Evolutionary conservation across 2,797 vertebrate genomes (phyloP), one percentile per base, ranked within the genome.

Genomic region (Chaetophractus vellerosus): DNA sequence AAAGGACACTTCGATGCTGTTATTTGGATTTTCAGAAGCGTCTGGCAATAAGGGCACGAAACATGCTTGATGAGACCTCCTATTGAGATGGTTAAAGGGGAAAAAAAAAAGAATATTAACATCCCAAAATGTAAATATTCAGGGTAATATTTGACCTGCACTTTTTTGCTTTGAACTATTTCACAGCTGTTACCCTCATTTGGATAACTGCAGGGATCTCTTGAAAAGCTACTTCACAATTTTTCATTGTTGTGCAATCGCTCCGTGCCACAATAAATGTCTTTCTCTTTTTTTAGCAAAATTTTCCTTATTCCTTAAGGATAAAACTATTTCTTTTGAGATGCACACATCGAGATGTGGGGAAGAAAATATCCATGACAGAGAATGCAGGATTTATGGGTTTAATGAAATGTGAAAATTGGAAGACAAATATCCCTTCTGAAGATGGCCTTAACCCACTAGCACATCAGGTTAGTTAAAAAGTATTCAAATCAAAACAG

Each of bases 381-480:
- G 72, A 91, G 48, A 92, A 82, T 6, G 24, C 55, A 38, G 64
- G 78, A 96, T 90, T 69, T 76, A 66, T 36, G 33, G 24, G n/a
- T 93, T 83, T 88, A 68, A 92, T 80, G 79, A 95, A 94, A 88
- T 66, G 69, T 66, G 76, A 88, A 94, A 75, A 87, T 23, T 87
- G 41, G 5, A 74, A 85, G 38, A 93, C 21, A 69, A 61, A n/a
- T 33, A 69, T 79, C 6, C 7, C n/a, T 95, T 90, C 45, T 71
- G 61, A 95, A 90, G 91, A 57, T 52, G 59, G 33, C 8, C 19
- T 95, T 63, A 50, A 81, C 64, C 86, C 81, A 85, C 69, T 74
- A 36, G 10, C 57, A 96, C 92, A 74, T 52, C 45, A 48, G 38
- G 28, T 84, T 92, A 66, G 93, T 63, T 82, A 71, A 72, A 61